Evolutionary conservation across 1,140 invertebrate species (phyloP), one percentile per base, ranked within the genome.

Genomic region (Anadara kagoshimensis): DNA sequence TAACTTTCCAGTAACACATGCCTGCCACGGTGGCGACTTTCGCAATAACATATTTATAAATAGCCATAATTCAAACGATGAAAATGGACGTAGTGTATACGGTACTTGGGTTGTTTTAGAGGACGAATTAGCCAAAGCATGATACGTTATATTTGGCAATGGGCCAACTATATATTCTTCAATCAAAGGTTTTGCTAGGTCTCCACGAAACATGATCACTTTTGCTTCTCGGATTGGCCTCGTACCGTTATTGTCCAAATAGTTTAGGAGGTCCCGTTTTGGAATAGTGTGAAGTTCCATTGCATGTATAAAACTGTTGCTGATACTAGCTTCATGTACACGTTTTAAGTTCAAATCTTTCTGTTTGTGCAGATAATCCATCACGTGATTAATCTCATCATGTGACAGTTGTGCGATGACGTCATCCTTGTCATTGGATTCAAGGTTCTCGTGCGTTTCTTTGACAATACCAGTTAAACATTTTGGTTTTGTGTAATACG

Each of bases 141-240:
- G 71, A 58, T 79, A 78, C 5, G 69, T 66, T 4, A 80, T 72
- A 12, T 80, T 76, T 7, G 78, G 80, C 4, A 87, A 57, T 12
- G 79, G 76, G 16, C 82, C 83, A 22, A 88, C 79, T 20, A 82
- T 53, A 63, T 88, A 87, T 64, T 88, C 86, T 59, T 83, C 82
- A 0, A 86, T 81, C 10, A 78, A 59, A 29, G 83, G 83, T 7
- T 78, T 78, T 12, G 45, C 44, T 1, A 29, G 49, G 58, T 82
- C 84, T 14, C 84, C 86, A 18, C 76, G 66, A 54, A 88, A 84
- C 14, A 88, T 75, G 54, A 79, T 69, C 0, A 81, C 85, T 49
- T 78, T 81, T 0, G 86, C 86, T 47, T 62, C 73, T 26, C 85
- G 69, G 20, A 69, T 67, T 0, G 86, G 86, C 61, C 71, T 71